Evolutionary conservation across 2,888 invertebrate species (phyloP).

Genomic region (Pomacea canaliculata): DNA sequence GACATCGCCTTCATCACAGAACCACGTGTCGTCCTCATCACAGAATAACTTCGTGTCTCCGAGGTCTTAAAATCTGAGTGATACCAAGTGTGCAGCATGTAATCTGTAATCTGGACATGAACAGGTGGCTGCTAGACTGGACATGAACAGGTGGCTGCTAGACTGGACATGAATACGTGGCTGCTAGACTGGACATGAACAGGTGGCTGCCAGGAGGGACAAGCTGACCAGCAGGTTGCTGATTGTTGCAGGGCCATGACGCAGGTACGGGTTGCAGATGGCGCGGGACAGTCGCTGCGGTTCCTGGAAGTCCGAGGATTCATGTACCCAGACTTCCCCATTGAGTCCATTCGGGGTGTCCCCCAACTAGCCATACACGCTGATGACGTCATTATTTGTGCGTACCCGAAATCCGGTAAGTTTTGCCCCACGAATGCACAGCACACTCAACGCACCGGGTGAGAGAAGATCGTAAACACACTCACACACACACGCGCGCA

Average conservation of each 20-base stretch:
- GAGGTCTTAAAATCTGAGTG: too few relatives aligned
- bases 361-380: constrained; percentile 12
- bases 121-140: too few relatives aligned
- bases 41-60: too few relatives aligned
- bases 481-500: neutral
- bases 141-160: too few relatives aligned
- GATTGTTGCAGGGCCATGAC: constrained; percentile 7
- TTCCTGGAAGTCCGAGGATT: constrained; percentile 22
- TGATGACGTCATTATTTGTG: constrained; percentile 34
- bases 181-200: too few relatives aligned
- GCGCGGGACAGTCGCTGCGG: constrained; percentile 12
- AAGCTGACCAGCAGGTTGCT: too few relatives aligned
- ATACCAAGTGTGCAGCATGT: too few relatives aligned
- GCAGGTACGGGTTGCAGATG: constrained; percentile 17
- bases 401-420: constrained; percentile 31
- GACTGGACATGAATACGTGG: too few relatives aligned
- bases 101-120: too few relatives aligned
- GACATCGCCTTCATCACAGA: too few relatives aligned
- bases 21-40: too few relatives aligned
- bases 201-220: too few relatives aligned
- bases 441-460: neutral
- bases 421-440: neutral
- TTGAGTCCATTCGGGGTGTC: constrained; percentile 12
- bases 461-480: neutral
- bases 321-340: constrained; percentile 25